A percentile compares a stretch with the other conserved stretches of the same genome.
Evolutionary conservation across 2,113 vertebrate species (phyloP).

Genomic region (Pithys albifrons): DNA sequence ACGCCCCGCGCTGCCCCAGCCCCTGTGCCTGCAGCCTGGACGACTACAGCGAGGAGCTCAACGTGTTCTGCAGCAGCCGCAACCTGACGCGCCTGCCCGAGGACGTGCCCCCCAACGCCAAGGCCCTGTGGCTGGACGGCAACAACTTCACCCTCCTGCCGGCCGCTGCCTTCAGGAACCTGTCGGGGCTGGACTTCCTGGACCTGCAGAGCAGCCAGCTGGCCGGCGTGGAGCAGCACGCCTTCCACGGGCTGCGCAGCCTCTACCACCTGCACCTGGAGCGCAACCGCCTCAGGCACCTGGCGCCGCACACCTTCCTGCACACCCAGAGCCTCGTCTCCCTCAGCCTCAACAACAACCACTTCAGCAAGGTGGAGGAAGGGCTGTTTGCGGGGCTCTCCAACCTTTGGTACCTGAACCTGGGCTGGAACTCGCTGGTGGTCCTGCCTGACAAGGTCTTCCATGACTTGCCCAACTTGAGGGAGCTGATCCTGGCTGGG

Average conservation of each 20-base stretch:
- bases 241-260: constrained; percentile 81
- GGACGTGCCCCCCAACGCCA: constrained; percentile 76
- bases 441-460: constrained; percentile 87
- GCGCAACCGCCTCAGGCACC: constrained; percentile 81
- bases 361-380: constrained; percentile 86
- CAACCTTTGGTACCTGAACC: constrained; percentile 91
- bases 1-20: constrained; percentile 78
- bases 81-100: constrained; percentile 82
- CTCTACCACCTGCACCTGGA: constrained; percentile 90
- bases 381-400: constrained; percentile 86
- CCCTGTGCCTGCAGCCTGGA: constrained; percentile 84
- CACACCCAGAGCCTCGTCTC: constrained; percentile 87
- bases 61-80: constrained; percentile 87
- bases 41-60: constrained; percentile 84
- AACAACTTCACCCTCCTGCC: constrained; percentile 86
- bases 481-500: constrained; percentile 89
- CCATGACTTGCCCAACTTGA: constrained; percentile 83
- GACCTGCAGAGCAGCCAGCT: constrained; percentile 89
- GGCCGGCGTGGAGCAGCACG: constrained; percentile 80
- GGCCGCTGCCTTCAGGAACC: constrained; percentile 79
- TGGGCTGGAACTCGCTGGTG: constrained; percentile 92
- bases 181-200: constrained; percentile 86
- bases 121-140: constrained; percentile 89
- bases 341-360: constrained; percentile 90
- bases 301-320: constrained; percentile 80